Conservation (phyloP, 2,888 invertebrate species). For the Cryptus armator region DNA sequence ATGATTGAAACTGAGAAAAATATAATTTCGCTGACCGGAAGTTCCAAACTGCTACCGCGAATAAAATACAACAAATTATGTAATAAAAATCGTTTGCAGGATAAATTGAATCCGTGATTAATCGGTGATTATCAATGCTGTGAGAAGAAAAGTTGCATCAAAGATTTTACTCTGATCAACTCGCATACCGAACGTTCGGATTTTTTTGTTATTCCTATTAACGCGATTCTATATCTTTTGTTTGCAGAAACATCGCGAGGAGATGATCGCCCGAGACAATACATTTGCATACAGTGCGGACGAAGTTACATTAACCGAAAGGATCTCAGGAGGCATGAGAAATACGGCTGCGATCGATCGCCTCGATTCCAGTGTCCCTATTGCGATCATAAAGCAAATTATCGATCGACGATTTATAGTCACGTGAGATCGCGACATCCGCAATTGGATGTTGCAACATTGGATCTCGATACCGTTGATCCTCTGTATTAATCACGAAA, state of each 20-base stretch:
- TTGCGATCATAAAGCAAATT: constrained; percentile 78
- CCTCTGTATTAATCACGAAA: constrained; percentile 57
- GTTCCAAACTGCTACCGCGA: too few relatives aligned
- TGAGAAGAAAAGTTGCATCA: not conserved
- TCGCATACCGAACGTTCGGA: not conserved
- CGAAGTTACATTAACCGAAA: constrained; percentile 75
- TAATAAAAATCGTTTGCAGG: too few relatives aligned
- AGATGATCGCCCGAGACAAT: constrained; percentile 48
- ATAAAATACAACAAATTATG: too few relatives aligned
- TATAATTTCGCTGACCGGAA: not conserved
- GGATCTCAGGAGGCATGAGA: constrained; percentile 76
- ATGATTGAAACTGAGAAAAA: not conserved
- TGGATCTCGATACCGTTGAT: constrained; percentile 69
- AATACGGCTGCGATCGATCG: constrained; percentile 78
- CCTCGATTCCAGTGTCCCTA: constrained; percentile 81
- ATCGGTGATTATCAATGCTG: not conserved
- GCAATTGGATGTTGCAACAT: constrained; percentile 71
- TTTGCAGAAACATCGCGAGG: not conserved
- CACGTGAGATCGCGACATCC: constrained; percentile 79
- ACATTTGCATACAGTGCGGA: constrained; percentile 73
- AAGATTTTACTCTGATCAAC: not conserved
- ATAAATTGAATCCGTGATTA: too few relatives aligned
- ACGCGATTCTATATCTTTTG: not conserved
- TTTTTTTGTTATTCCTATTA: not conserved
- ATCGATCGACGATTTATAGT: constrained; percentile 78